Conservation (phyloP, 2,113 vertebrate genomes). For the Xyrauchen texanus region DNA sequence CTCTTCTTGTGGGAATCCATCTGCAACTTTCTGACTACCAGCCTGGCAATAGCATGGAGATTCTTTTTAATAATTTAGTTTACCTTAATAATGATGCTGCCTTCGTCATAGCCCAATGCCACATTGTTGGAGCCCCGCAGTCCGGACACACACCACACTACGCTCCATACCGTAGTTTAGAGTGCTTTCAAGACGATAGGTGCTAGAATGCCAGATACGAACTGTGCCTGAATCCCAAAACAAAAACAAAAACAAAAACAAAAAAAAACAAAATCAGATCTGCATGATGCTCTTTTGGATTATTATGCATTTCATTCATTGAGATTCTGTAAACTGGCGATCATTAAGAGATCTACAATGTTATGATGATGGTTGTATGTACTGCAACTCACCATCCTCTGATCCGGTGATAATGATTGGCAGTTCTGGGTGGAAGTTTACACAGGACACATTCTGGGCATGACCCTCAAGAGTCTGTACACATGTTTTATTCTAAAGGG, state of each 20-base stretch:
- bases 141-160: constrained; percentile 96
- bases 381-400: constrained; percentile 85
- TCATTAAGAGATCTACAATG: background rate
- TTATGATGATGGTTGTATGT: background rate
- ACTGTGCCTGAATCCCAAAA: constrained; percentile 82
- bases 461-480: constrained; percentile 97
- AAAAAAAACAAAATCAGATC: background rate
- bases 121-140: constrained; percentile 95
- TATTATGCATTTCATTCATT: too few species aligned
- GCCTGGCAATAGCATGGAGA: background rate
- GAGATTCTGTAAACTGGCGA: too few species aligned
- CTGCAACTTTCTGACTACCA: background rate
- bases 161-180: constrained; percentile 98
- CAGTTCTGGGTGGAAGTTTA: constrained; percentile 96
- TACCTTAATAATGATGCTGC: constrained; percentile 99
- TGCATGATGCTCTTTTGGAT: too few species aligned
- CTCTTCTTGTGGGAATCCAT: too few species aligned
- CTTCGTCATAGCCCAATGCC: constrained; percentile 94
- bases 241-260: background rate
- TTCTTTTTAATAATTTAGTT: background rate
- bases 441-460: constrained; percentile 96
- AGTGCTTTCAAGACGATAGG: constrained; percentile 94
- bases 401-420: constrained; percentile 98
- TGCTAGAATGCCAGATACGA: constrained; percentile 97
- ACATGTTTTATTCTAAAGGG: constrained; percentile 94